Percentiles rank a stretch among this genome's conserved stretches.
These are phyloP conservation scores for human DNA, from an alignment of 2,113 vertebrate species.

Conservation along the genomic window GRCh38 chr5:98895001-98895500, in stretches of 20 bases:
- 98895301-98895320: background rate
- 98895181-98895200: background rate
- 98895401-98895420: background rate
- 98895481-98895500: no score
- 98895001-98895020: no score
- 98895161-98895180: background rate
- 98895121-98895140: background rate
- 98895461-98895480: background rate
- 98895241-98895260: slow-evolving; percentile 17
- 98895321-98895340: background rate
- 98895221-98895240: background rate
- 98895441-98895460: slow-evolving; percentile 16
- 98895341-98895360: background rate
- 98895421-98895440: background rate
- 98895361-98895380: background rate
- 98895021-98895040: no score
- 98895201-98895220: background rate
- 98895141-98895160: background rate
- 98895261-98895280: background rate
- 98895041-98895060: no score
- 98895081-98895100: no score
- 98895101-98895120: no score
- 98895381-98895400: background rate
- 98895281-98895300: background rate
- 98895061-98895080: no score